Evolutionary conservation across 2,888 invertebrate genomes (phyloP).

Genomic region (Acanthosepion lycidas): DNA sequence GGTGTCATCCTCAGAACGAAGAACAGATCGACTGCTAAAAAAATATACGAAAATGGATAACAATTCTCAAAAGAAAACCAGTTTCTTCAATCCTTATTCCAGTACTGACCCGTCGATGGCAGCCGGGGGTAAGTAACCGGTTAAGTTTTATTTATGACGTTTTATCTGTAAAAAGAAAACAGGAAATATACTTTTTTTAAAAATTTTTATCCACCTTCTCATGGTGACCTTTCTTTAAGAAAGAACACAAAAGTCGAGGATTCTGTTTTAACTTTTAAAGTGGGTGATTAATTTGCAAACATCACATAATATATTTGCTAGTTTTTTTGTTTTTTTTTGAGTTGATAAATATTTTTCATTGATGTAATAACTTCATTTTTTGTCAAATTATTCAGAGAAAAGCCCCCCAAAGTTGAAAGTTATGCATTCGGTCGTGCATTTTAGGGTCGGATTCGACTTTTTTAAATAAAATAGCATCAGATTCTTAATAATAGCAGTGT

Average conservation of each 20-base stretch:
- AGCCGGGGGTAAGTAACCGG: slow-evolving; percentile 33
- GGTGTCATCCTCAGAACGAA: neutral
- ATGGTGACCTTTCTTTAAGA: neutral
- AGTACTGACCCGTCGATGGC: slow-evolving; percentile 38
- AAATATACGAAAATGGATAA: neutral
- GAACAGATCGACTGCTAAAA: neutral
- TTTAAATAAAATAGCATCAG: too few relatives aligned
- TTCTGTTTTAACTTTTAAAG: neutral
- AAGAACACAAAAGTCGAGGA: neutral
- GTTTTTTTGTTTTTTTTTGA: neutral
- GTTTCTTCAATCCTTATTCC: slow-evolving; percentile 41
- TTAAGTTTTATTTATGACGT: neutral
- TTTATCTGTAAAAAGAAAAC: neutral
- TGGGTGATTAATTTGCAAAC: neutral
- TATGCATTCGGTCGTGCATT: too few relatives aligned
- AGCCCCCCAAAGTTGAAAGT: too few relatives aligned
- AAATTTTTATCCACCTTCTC: neutral
- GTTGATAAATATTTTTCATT: neutral
- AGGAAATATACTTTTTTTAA: neutral
- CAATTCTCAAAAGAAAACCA: neutral
- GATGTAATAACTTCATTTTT: neutral
- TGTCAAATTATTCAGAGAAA: neutral
- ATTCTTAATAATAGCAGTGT: too few relatives aligned
- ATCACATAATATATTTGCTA: neutral
- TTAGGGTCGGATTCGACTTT: too few relatives aligned